Conservation (phyloP, 2,113 vertebrate species). For the Microtus pennsylvanicus region DNA sequence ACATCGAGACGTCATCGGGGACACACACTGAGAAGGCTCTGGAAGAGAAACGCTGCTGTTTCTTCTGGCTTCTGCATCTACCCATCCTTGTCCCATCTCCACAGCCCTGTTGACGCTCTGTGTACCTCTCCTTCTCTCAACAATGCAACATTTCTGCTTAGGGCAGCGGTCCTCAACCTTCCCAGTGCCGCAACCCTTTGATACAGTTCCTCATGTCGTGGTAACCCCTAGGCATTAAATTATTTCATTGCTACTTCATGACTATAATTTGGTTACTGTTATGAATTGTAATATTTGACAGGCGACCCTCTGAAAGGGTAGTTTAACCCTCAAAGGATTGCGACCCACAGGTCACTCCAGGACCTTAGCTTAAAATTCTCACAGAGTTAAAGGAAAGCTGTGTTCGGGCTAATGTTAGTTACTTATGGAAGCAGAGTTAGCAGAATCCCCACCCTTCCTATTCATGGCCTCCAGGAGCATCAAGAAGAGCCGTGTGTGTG, state of each 20-base stretch:
- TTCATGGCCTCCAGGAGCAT: rapidly evolving
- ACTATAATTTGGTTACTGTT: not conserved
- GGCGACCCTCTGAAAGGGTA: not conserved
- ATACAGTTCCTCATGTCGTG: not conserved
- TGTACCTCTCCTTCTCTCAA: not conserved
- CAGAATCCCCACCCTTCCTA: not conserved
- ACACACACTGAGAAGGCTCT: rapidly evolving
- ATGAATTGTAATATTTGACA: not conserved
- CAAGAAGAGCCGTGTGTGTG: not conserved
- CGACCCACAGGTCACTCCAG: not conserved
- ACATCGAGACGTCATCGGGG: rapidly evolving
- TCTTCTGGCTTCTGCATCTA: not conserved
- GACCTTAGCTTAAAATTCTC: not conserved
- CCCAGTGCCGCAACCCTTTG: not conserved
- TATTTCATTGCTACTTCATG: not conserved
- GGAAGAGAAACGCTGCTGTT: not conserved
- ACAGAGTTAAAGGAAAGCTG: not conserved
- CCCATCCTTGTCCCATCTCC: rapidly evolving
- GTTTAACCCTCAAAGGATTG: no score
- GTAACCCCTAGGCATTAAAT: no score
- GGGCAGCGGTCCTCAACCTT: not conserved
- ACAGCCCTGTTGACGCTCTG: no score
- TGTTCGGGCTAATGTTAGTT: not conserved
- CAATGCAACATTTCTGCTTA: not conserved
- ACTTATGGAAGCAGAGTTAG: not conserved